A percentile compares a stretch with the other conserved stretches of the same genome.
These are phyloP conservation scores for Pogonophryne albipinna DNA, from an alignment of 2,797 vertebrate species.

Conservation along the genomic window DNA sequence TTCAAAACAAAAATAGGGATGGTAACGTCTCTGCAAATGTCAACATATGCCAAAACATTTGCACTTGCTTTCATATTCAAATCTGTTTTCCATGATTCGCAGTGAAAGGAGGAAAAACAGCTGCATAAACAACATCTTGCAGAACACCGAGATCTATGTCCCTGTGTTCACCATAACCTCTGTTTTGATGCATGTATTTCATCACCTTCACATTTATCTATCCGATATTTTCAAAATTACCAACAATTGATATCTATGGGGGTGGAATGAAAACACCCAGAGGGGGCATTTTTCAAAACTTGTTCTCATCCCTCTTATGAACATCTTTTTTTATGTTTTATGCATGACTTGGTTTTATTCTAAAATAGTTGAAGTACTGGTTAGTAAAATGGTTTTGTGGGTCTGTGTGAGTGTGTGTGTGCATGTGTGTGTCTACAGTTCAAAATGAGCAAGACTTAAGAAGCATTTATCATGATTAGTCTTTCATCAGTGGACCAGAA, in stretches of 20 bases:
- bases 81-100: constrained; percentile 43
- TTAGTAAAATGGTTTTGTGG: constrained; percentile 32
- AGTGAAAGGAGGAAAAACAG: constrained; percentile 44
- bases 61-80: constrained; percentile 70
- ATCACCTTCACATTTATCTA: constrained; percentile 45
- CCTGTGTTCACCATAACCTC: constrained; percentile 27
- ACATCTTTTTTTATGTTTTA: constrained; percentile 11
- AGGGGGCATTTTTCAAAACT: constrained; percentile 30
- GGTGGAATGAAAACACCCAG: constrained; percentile 29
- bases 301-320: too few species aligned
- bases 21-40: constrained; percentile 53
- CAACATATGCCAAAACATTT: constrained; percentile 59
- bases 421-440: constrained; percentile 4
- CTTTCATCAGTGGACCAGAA: constrained; percentile 73
- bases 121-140: constrained; percentile 40
- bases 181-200: constrained; percentile 58
- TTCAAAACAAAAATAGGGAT: constrained; percentile 58
- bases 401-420: constrained; percentile 5
- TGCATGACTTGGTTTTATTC: constrained; percentile 35
- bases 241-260: constrained; percentile 41
- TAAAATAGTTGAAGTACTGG: constrained; percentile 25
- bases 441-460: constrained; percentile 59
- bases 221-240: constrained; percentile 43
- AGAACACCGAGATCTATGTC: constrained; percentile 36
- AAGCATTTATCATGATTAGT: constrained; percentile 76